Conservation (phyloP, 2,113 vertebrate species). For the Megaceryle maxima region DNA sequence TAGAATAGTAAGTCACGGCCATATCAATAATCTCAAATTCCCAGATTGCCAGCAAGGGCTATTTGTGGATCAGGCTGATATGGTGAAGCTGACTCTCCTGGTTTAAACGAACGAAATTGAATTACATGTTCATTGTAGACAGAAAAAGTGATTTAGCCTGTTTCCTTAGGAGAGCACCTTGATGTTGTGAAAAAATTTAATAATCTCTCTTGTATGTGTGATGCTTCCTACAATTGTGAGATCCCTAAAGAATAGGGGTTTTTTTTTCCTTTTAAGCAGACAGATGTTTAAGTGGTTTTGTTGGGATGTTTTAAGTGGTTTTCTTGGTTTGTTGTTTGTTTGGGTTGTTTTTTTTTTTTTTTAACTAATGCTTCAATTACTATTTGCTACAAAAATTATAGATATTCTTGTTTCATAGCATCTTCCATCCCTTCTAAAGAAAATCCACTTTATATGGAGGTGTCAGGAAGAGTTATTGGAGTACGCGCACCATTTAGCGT, state of each 20-base stretch:
- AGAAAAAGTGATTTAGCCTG: background rate
- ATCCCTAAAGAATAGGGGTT: background rate
- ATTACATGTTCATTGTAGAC: background rate
- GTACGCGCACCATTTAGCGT: background rate
- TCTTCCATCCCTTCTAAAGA: background rate
- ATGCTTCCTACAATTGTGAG: background rate
- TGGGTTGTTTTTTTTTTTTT: background rate
- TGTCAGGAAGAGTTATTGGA: background rate
- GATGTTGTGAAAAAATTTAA: background rate
- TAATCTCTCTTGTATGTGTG: background rate
- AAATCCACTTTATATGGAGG: background rate
- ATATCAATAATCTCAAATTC: background rate
- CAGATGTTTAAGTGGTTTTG: background rate
- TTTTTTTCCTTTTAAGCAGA: background rate
- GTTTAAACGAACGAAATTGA: background rate
- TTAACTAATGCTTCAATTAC: background rate
- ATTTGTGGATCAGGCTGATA: background rate
- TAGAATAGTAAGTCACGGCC: background rate
- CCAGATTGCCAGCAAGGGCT: background rate
- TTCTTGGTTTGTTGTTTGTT: background rate
- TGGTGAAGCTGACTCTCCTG: background rate
- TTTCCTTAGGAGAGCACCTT: background rate
- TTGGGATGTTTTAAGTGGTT: background rate
- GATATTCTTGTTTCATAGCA: background rate
- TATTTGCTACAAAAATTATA: background rate